Percentiles rank a stretch among this genome's conserved stretches.
phyloP scores from a whole-genome alignment of 2,888 invertebrate genomes.

The Caenorhabditis sp. region DNA sequence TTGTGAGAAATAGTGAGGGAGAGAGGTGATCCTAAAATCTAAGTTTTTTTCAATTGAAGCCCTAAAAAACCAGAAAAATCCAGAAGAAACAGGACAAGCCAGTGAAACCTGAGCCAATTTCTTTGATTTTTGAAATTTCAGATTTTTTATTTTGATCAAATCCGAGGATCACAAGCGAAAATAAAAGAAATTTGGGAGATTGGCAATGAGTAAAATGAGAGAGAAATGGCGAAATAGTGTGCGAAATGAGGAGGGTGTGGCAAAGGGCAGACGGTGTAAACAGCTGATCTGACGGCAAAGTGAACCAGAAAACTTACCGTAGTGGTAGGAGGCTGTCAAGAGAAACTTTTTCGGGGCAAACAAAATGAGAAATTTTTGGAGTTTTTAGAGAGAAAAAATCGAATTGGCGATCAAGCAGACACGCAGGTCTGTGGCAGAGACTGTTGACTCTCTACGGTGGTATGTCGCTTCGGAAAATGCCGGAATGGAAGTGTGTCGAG shows the following conservation, averaged over 20 bases:
- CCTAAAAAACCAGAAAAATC: background rate
- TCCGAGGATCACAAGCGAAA: slow-evolving; percentile 26
- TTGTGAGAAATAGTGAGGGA: background rate
- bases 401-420: slow-evolving; percentile 13
- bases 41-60: background rate
- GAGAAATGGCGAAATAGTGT: slow-evolving; percentile 37
- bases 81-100: background rate
- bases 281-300: slow-evolving; percentile 25
- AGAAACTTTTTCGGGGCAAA: background rate
- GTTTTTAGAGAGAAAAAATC: background rate
- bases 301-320: slow-evolving; percentile 47
- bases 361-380: background rate
- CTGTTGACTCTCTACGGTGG: slow-evolving; percentile 17
- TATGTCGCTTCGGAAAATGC: too few species aligned
- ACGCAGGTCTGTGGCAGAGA: background rate
- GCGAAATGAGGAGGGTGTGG: slow-evolving; percentile 22
- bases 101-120: background rate
- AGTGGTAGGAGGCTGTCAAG: too few species aligned
- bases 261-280: slow-evolving; percentile 60
- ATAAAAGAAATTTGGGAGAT: slow-evolving; percentile 23
- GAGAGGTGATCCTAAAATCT: slow-evolving; percentile 54
- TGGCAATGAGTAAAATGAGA: slow-evolving; percentile 8
- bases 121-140: slow-evolving; percentile 4
- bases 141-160: background rate
- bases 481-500: background rate